These are phyloP conservation scores for Egretta garzetta DNA, from an alignment of 2,113 vertebrate species.

Conservation along the genomic window DNA sequence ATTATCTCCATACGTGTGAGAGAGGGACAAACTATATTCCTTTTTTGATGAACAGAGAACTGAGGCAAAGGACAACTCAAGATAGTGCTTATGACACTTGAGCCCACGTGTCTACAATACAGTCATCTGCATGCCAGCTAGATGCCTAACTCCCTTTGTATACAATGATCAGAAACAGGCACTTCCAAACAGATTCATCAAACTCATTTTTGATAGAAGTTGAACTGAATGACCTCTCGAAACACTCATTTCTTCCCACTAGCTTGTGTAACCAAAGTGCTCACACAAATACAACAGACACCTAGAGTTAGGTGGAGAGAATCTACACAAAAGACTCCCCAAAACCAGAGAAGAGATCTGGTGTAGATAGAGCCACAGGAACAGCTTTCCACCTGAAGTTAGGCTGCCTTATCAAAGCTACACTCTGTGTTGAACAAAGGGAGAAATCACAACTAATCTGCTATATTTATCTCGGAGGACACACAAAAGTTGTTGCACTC, in stretches of 20 bases:
- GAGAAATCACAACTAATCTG: not conserved
- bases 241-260: not conserved
- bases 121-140: not conserved
- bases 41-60: not conserved
- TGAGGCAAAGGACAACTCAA: slow-evolving; percentile 26
- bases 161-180: not conserved
- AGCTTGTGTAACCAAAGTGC: not conserved
- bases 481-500: not conserved
- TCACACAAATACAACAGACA: not conserved
- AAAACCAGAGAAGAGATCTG: not conserved
- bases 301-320: not conserved
- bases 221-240: not conserved
- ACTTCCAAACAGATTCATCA: not conserved
- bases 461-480: not conserved
- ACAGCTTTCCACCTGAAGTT: not conserved
- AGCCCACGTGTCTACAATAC: not conserved
- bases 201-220: not conserved
- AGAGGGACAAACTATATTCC: not conserved
- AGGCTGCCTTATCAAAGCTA: not conserved
- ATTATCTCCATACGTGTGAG: not conserved
- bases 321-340: not conserved
- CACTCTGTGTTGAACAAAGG: not conserved
- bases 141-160: not conserved
- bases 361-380: not conserved
- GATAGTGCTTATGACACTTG: not conserved